Conservation (phyloP, 2,113 vertebrate genomes). For the Lasiurus borealis region DNA sequence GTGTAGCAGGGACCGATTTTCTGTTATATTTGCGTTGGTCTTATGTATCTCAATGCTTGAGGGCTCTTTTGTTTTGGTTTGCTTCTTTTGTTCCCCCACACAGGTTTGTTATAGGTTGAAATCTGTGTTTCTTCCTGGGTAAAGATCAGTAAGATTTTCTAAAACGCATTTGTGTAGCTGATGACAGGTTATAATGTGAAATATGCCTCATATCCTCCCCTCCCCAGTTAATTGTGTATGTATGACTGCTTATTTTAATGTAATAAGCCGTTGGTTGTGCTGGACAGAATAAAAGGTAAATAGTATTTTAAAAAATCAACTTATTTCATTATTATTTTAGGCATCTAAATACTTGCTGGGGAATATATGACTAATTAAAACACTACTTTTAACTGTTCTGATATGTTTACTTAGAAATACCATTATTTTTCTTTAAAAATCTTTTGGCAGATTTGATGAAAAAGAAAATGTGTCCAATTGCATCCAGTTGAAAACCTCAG, state of each 20-base stretch:
- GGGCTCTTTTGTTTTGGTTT: conserved; percentile 20
- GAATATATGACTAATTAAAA: conserved; percentile 57
- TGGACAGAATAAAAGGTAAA: conserved; percentile 60
- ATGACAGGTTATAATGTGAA: conserved; percentile 47
- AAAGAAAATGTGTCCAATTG: conserved; percentile 99
- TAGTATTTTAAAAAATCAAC: conserved; percentile 53
- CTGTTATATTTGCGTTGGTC: conserved; percentile 47
- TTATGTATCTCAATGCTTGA: conserved; percentile 32
- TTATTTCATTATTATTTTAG: conserved; percentile 47
- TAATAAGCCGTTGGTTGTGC: conserved; percentile 46
- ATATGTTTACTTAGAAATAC: conserved; percentile 65
- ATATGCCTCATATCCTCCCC: neutral
- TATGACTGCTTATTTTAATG: conserved; percentile 58
- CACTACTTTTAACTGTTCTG: conserved; percentile 53
- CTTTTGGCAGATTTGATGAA: conserved; percentile 96
- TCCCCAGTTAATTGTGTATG: conserved; percentile 22
- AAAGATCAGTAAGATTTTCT: conserved; percentile 50
- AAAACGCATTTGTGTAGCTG: conserved; percentile 58
- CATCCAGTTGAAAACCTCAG: conserved; percentile 98
- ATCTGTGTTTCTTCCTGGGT: conserved; percentile 35
- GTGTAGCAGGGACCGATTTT: neutral
- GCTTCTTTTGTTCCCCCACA: neutral
- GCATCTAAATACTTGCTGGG: conserved; percentile 46
- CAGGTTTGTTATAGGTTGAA: conserved; percentile 32
- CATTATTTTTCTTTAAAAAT: conserved; percentile 72